Evolutionary conservation across 2,888 invertebrate species (phyloP), one percentile per base, ranked within the genome.

Genomic region (Pollenia amentaria): DNA sequence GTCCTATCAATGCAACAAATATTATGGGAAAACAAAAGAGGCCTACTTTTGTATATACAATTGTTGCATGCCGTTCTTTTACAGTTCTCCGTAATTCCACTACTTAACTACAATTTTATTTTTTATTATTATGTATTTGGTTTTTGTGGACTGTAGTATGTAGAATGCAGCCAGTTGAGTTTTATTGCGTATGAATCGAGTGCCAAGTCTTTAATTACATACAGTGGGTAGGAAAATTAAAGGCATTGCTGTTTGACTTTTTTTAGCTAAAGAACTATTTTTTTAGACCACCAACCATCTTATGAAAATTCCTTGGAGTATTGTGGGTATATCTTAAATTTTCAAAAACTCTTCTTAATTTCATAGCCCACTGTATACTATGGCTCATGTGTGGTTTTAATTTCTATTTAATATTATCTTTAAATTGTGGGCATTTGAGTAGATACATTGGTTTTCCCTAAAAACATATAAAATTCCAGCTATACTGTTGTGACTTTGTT

Each of bases 1-100:
- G 72, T n/a, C 46, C 42, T 72, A 65, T 78, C 72, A 72, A 64
- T 84, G 64, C 77, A 78, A 78, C 77, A 84, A 78, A 57, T 84
- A 69, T 78, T 57, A 57, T 65, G 70, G 65, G 16, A 48, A 64
- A 83, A 76, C 55, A 70, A 83, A 62, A 64, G 21, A 55, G 16
- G 9, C 44, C 55, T 16, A 12, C 51, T 46, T 48, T 42, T 40
- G 14, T 16, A 8, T 55, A 16, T 12, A 70, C 46, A 83, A 72
- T 78, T 84, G 72, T 77, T 84, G 77, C 64, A 64, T 40, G 53
- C 21, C 53, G 75, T 4, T 48, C 53, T 53, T 29, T 18, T 14
- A 18, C 55, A 46, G 48, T 2, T 67, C 42, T 69, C 38, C 55
- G 53, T 42, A 62, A 62, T 44, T n/a, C 12, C 80, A 53, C 46